Evolutionary conservation across 2,113 vertebrate species (phyloP), one percentile per base, ranked within the genome.

Genomic region (Misgurnus anguillicaudatus): DNA sequence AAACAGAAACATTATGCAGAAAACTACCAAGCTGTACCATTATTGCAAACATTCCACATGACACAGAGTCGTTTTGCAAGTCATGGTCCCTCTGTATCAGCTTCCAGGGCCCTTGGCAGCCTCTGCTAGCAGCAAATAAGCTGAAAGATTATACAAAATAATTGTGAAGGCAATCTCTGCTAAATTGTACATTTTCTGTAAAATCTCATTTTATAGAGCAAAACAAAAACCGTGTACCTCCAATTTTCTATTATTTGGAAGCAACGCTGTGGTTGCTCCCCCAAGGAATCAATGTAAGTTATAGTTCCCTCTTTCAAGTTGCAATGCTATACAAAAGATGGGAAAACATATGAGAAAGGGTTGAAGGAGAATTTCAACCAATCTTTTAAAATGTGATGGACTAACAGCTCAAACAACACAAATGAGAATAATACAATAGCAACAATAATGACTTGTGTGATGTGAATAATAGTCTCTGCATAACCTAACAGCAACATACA

Each of bases 61-160:
- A 60, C 57, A 60, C 19, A 60, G 10, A 24, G 57, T 60, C 57
- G 4, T 60, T 60, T 60, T 60, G 57, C 3, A 60, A 60, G 57
- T 60, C 57, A 60, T 60, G 57, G 9, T 60, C 19, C 57, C 57
- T 60, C 19, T 60, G 10, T 19, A 5, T 24, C 19, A 60, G 10
- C 21, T 60, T 60, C 57, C 57, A 60, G 57, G 57, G 57, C 57
- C 57, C 9, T 60, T 60, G 21, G 57, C 57, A 60, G 57, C 19
- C 57, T 60, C 57, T 60, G 57, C 21, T 60, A 60, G 21, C 19
- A 60, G 57, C 57, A 60, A 60, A 60, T 60, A 60, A 13, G 21
- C 57, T 60, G 57, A 60, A 60, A 60, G 57, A 60, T 60, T 60
- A 60, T n/a, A 60, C 19, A 60, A 60, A 21, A 60, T 60, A 60